phyloP scores from a whole-genome alignment of 2,888 invertebrate genomes.

The Drosophila cracens region DNA sequence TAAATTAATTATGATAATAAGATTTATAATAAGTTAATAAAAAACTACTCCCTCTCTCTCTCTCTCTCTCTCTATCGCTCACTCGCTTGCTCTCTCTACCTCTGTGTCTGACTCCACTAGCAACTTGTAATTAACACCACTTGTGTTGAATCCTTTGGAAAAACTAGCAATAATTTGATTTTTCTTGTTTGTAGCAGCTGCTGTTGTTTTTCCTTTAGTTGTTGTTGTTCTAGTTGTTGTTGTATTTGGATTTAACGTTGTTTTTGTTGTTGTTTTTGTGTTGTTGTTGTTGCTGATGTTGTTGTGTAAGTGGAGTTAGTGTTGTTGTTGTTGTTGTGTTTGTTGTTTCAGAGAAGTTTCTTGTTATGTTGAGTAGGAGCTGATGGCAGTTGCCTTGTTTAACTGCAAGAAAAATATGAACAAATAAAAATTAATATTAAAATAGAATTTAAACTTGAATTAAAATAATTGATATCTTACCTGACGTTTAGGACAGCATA shows the following conservation, averaged over 20 bases:
- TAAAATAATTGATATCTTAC: slow-evolving; percentile 55
- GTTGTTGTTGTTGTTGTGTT: slow-evolving; percentile 62
- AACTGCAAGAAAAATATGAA: slow-evolving; percentile 64
- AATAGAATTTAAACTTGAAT: background rate
- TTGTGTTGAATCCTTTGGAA: slow-evolving; percentile 33
- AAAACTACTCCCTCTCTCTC: slow-evolving; percentile 6
- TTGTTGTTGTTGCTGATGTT: slow-evolving; percentile 41
- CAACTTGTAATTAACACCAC: slow-evolving; percentile 39
- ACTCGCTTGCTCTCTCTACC: slow-evolving; percentile 1
- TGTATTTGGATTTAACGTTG: slow-evolving; percentile 31
- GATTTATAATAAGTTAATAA: slow-evolving; percentile 18
- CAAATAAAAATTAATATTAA: background rate
- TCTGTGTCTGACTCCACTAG: slow-evolving; percentile 1
- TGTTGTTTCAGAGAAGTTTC: slow-evolving; percentile 74
- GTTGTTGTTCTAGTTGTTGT: slow-evolving; percentile 49
- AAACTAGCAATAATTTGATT: slow-evolving; percentile 3
- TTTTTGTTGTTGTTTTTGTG: slow-evolving; percentile 46
- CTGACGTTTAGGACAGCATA: slow-evolving; percentile 84
- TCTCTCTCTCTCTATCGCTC: slow-evolving; percentile 7
- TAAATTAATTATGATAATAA: slow-evolving; percentile 9
- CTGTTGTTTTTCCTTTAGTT: slow-evolving; percentile 23
- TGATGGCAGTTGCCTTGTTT: slow-evolving; percentile 73
- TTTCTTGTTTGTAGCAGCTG: slow-evolving; percentile 6
- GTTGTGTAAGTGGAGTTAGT: slow-evolving; percentile 57
- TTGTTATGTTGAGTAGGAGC: slow-evolving; percentile 83